Evolutionary conservation across 2,888 invertebrate genomes (phyloP).

Genomic region (Congeria kusceri): DNA sequence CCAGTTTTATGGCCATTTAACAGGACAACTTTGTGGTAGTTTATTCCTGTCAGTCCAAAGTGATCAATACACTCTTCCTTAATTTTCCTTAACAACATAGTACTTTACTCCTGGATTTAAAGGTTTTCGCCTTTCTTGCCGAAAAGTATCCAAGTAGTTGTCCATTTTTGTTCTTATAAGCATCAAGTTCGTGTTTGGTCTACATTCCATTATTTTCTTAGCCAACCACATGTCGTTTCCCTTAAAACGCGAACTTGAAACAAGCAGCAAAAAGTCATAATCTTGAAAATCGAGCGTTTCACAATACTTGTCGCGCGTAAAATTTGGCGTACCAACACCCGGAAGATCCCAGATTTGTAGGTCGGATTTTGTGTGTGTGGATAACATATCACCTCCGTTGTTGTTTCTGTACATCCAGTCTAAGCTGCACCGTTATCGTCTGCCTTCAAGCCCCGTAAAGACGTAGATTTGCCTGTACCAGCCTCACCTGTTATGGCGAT

Average conservation of each 20-base stretch:
- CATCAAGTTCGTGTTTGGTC: not conserved
- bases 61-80: too few relatives aligned
- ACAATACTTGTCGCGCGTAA: not conserved
- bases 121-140: too few relatives aligned
- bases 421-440: slow-evolving; percentile 4
- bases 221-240: slow-evolving; percentile 11
- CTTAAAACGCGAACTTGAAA: not conserved
- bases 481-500: slow-evolving; percentile 8
- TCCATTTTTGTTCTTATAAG: slow-evolving; percentile 3
- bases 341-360: slow-evolving; percentile 5
- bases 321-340: not conserved
- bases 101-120: too few relatives aligned
- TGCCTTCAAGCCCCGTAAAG: not conserved
- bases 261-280: slow-evolving; percentile 5
- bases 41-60: too few relatives aligned
- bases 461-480: slow-evolving; percentile 7
- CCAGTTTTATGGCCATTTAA: too few relatives aligned
- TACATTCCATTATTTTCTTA: not conserved
- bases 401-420: slow-evolving; percentile 7
- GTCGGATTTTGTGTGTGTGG: not conserved
- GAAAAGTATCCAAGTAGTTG: too few relatives aligned
- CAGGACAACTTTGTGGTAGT: too few relatives aligned
- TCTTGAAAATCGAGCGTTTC: not conserved
- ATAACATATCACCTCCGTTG: not conserved
- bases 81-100: too few relatives aligned